Conservation (phyloP, 2,797 vertebrate genomes). For the Arctocebus calabarensis region DNA sequence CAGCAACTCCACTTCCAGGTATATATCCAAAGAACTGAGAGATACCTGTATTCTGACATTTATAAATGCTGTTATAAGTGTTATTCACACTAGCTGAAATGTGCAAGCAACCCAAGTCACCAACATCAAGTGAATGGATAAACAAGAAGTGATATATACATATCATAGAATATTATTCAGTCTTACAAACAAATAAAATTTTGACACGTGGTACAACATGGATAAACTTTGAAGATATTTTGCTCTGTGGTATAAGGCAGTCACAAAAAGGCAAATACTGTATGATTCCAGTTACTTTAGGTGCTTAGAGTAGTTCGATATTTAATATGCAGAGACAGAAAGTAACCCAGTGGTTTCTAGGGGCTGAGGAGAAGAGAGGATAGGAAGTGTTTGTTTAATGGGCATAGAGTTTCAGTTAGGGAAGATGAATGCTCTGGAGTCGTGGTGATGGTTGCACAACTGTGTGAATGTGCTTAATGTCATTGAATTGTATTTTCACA, state of each 20-base stretch:
- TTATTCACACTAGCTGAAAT: neutral
- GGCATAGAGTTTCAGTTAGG: neutral
- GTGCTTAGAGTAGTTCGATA: neutral
- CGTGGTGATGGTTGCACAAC: neutral
- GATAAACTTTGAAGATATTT: neutral
- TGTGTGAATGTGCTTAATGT: neutral
- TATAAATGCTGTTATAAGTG: neutral
- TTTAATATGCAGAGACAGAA: neutral
- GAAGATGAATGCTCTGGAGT: neutral
- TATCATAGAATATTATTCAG: neutral
- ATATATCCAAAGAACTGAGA: neutral
- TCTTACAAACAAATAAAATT: neutral
- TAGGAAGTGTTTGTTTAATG: neutral
- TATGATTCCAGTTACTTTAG: neutral
- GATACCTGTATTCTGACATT: neutral
- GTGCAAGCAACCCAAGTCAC: neutral
- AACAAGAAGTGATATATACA: neutral
- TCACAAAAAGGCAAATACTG: neutral
- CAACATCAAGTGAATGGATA: neutral
- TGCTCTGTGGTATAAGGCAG: neutral
- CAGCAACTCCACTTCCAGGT: neutral
- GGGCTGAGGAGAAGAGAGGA: neutral
- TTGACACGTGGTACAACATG: neutral
- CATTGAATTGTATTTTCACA: neutral
- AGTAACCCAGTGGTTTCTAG: neutral